A percentile compares a stretch with the other conserved stretches of the same genome.
These are phyloP conservation scores for Hippocampus barbouri DNA, from an alignment of 2,113 vertebrate species.

Conservation along the genomic window DNA sequence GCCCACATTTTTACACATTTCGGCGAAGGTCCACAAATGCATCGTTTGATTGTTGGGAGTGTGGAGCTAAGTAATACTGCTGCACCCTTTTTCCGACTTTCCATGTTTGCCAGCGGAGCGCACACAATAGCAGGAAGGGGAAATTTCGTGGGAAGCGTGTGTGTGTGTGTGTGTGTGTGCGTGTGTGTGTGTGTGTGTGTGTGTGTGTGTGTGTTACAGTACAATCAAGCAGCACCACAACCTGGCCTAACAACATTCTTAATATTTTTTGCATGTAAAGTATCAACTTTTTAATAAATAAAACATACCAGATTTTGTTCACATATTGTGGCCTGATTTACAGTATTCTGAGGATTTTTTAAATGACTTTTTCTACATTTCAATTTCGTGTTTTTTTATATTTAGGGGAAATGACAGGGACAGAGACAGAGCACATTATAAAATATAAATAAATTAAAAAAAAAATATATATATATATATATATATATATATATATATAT, in stretches of 20 bases:
- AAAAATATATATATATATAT: too few species aligned
- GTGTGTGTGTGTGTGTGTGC: neutral
- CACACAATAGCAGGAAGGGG: conserved; percentile 70
- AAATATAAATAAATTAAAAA: too few species aligned
- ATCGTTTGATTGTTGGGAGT: neutral
- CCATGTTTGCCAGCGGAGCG: conserved; percentile 5
- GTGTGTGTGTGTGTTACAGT: neutral
- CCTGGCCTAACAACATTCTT: neutral
- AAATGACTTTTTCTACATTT: neutral
- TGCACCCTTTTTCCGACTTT: conserved; percentile 1
- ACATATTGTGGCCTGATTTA: too few species aligned
- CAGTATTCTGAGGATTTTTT: too few species aligned
- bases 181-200: too few species aligned
- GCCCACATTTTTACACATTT: neutral
- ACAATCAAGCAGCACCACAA: neutral
- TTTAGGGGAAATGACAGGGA: too few species aligned
- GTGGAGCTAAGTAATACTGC: neutral
- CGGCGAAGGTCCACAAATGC: neutral
- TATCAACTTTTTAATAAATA: neutral
- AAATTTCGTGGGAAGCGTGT: conserved; percentile 47
- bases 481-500: too few species aligned
- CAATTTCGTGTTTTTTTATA: neutral
- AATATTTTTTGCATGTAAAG: neutral
- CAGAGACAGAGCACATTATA: too few species aligned
- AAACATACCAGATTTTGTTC: neutral